Conservation (phyloP, 2,888 invertebrate genomes). For the Andrena hattorfiana region DNA sequence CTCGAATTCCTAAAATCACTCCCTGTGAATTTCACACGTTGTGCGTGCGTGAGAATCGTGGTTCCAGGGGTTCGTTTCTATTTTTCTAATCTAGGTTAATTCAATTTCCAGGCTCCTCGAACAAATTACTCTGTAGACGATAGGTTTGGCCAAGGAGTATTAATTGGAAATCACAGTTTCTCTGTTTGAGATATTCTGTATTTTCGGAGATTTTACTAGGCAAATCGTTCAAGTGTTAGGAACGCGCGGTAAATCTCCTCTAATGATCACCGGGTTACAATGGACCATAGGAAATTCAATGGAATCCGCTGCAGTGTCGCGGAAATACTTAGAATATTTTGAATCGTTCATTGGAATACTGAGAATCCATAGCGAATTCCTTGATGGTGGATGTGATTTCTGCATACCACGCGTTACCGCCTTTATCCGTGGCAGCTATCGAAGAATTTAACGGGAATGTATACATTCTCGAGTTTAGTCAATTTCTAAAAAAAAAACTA, state of each 20-base stretch:
- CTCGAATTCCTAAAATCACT: not conserved
- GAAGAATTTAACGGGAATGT: not conserved
- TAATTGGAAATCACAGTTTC: not conserved
- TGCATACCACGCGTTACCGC: not conserved
- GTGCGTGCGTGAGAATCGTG: not conserved
- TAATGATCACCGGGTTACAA: slow-evolving; percentile 41
- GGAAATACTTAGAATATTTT: slow-evolving; percentile 45
- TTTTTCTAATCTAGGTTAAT: not conserved
- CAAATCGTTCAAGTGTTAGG: not conserved
- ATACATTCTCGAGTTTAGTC: not conserved
- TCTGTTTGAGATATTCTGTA: too few species aligned
- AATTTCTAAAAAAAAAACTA: not conserved
- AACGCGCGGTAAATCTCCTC: slow-evolving; percentile 27
- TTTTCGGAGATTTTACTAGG: not conserved
- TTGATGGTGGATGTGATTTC: slow-evolving; percentile 7
- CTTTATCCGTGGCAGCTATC: not conserved
- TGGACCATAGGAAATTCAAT: slow-evolving; percentile 25
- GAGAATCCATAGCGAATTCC: slow-evolving; percentile 29
- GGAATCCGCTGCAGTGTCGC: slow-evolving; percentile 12
- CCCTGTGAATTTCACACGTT: not conserved
- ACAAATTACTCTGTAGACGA: not conserved
- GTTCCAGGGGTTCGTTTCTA: not conserved
- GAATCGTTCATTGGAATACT: slow-evolving; percentile 38
- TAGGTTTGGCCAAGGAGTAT: not conserved
- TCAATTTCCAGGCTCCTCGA: not conserved